These are phyloP conservation scores for Timema cristinae DNA, from an alignment of 2,888 invertebrate species.

Conservation along the genomic window DNA sequence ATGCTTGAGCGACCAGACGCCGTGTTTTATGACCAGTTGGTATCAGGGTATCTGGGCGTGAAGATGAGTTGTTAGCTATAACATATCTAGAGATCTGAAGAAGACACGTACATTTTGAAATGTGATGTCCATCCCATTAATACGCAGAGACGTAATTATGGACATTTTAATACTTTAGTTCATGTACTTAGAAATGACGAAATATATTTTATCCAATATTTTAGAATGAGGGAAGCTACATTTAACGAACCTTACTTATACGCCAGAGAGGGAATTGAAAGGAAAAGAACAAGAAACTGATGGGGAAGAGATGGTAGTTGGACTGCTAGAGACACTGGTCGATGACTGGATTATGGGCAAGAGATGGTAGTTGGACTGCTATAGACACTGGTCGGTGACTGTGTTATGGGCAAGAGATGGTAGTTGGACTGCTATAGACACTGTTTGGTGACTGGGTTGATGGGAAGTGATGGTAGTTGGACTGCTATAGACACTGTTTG, in stretches of 20 bases:
- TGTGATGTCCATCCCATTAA: background rate
- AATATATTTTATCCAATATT: background rate
- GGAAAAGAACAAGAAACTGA: background rate
- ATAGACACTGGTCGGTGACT: too few relatives aligned
- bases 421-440: too few relatives aligned
- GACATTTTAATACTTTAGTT: conserved; percentile 4
- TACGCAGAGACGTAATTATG: background rate
- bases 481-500: too few relatives aligned
- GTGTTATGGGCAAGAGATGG: too few relatives aligned
- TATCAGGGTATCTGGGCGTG: background rate
- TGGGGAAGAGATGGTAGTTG: too few relatives aligned
- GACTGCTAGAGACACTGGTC: too few relatives aligned
- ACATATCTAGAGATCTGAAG: background rate
- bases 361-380: too few relatives aligned
- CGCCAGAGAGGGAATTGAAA: background rate
- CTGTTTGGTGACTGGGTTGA: too few relatives aligned
- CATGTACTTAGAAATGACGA: background rate
- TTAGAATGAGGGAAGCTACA: background rate
- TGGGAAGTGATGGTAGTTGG: too few relatives aligned
- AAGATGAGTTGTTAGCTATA: background rate
- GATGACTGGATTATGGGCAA: too few relatives aligned
- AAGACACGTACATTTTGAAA: background rate
- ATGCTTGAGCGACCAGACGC: background rate
- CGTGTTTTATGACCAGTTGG: background rate
- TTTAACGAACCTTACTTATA: background rate